Conservation (phyloP, 2,797 vertebrate species). For the Tarsius wallacei region DNA sequence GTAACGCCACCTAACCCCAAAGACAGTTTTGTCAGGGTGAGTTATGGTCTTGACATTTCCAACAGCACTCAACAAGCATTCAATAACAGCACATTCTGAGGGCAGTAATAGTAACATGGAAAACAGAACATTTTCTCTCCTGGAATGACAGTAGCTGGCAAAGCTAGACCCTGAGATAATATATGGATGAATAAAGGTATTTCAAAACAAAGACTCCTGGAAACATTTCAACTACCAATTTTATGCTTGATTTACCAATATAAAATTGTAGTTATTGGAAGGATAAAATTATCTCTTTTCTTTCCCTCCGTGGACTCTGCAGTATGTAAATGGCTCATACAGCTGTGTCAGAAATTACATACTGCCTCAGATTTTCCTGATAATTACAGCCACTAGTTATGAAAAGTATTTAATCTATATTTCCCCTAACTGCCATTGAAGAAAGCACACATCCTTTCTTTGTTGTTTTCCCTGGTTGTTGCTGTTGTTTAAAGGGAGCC, state of each 20-base stretch:
- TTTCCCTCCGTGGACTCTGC: constrained; percentile 85
- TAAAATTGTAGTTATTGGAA: constrained; percentile 88
- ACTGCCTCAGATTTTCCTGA: constrained; percentile 82
- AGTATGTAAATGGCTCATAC: constrained; percentile 87
- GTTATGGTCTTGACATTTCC: constrained; percentile 74
- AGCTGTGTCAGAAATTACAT: constrained; percentile 84
- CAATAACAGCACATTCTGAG: constrained; percentile 76
- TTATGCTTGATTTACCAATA: constrained; percentile 92
- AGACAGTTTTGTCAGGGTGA: constrained; percentile 54
- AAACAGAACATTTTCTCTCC: constrained; percentile 80
- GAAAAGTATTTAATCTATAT: constrained; percentile 85
- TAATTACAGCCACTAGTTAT: constrained; percentile 87
- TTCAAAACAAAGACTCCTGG: constrained; percentile 88
- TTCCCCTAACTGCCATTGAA: constrained; percentile 80
- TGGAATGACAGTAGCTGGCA: constrained; percentile 82
- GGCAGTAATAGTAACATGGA: constrained; percentile 72
- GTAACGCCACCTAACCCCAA: not conserved
- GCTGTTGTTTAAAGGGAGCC: constrained; percentile 77
- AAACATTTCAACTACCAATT: constrained; percentile 90
- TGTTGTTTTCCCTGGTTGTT: not conserved
- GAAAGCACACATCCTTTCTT: constrained; percentile 76
- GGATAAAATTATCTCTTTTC: constrained; percentile 89
- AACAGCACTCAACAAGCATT: constrained; percentile 67
- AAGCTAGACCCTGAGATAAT: constrained; percentile 87
- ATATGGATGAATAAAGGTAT: constrained; percentile 85